Percentiles rank a stretch among this genome's conserved stretches.
Conservation (phyloP, 2,888 invertebrate species). For the Crocallis elinguaria region DNA sequence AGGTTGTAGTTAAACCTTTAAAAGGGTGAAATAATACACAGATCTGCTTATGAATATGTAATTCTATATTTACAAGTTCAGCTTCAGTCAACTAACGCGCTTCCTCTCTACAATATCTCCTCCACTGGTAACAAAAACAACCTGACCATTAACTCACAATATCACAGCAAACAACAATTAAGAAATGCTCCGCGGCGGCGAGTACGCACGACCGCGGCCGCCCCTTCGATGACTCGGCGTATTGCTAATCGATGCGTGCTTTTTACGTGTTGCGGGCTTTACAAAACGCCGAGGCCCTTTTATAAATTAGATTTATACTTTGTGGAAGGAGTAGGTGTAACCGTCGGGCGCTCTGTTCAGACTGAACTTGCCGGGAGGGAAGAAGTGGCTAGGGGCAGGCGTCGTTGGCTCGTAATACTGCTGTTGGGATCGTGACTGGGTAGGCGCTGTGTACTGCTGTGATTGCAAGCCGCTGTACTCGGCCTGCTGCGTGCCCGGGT, state of each 20-base stretch:
- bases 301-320: constrained; percentile 74
- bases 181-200: constrained; percentile 75
- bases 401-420: constrained; percentile 86
- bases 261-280: constrained; percentile 66
- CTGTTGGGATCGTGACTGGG: constrained; percentile 43
- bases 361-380: constrained; percentile 93
- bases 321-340: constrained; percentile 94
- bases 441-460: constrained; percentile 58
- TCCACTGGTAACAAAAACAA: constrained; percentile 67
- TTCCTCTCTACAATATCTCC: constrained; percentile 54
- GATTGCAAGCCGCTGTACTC: constrained; percentile 77
- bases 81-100: constrained; percentile 58
- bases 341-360: constrained; percentile 95
- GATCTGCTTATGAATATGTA: constrained; percentile 39
- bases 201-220: constrained; percentile 54
- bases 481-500: constrained; percentile 77
- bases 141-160: constrained; percentile 81
- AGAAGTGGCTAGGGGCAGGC: constrained; percentile 89
- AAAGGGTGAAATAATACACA: constrained; percentile 30
- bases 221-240: constrained; percentile 75
- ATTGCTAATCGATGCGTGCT: constrained; percentile 74
- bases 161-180: constrained; percentile 84
- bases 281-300: constrained; percentile 69
- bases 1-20: neutral
- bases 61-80: constrained; percentile 79